Evolutionary conservation across 2,797 vertebrate genomes (phyloP), one percentile per base, ranked within the genome.

Genomic region (Myioborus miniatus): DNA sequence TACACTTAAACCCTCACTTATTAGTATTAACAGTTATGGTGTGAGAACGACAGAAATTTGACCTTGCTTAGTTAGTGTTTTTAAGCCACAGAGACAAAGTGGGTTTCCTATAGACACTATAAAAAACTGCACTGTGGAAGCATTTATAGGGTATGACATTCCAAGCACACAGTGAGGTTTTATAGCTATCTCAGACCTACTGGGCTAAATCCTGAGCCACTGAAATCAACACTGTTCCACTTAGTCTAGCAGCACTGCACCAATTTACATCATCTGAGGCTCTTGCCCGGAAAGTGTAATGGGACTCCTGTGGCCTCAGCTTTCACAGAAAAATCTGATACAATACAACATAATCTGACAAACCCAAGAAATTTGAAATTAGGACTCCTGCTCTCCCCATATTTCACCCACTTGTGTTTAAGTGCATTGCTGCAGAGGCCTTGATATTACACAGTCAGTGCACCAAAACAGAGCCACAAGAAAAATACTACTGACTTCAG

Each of bases 311-410:
- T 74, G 94, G 90, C 92, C 87, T 87, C 90, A 87, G 84, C 68
- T 93, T 95, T 87, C 93, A 94, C 55, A 76, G 83, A 93, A 95
- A 77, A 87, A 90, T 76, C 87, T 83, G 77, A 90, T 62, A 85
- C 83, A 85, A 79, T 76, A 96, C 60, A 93, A 84, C 70, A 84
- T 55, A 72, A 93, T 86, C 76, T 96, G 93, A 96, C 85, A 95
- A 96, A 93, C n/a, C 13, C 2, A 9, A 91, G 69, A 93, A 91
- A 94, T 90, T 55, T 9, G 12, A 88, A 96, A 95, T 94, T 83
- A 95, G 90, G 89, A 68, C 83, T 93, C 74, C 67, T 94, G n/a
- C 62, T 92, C 43, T 81, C 39, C 78, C 81, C n/a, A 8, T 96
- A 97, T 94, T 94, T 97, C 83, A 94, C 39, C 49, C 69, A 70